These are phyloP conservation scores for Microcebus murinus DNA, from an alignment of 2,113 vertebrate species.

Conservation along the genomic window DNA sequence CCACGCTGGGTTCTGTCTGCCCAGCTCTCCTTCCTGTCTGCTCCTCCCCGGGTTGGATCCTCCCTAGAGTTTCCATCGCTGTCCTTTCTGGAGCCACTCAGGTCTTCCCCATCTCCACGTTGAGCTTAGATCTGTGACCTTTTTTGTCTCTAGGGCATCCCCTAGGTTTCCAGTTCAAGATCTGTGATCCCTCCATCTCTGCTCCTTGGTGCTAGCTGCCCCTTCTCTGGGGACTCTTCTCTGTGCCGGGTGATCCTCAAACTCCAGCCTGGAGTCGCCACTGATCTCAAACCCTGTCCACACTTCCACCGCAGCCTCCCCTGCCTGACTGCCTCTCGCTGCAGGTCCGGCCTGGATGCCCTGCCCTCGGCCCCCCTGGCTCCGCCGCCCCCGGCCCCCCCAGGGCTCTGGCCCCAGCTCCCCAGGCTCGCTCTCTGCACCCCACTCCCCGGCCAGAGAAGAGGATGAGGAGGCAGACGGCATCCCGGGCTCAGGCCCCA, in stretches of 20 bases:
- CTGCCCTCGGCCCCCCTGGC: conserved; percentile 61
- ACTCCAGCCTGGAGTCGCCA: not conserved
- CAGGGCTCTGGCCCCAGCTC: not conserved
- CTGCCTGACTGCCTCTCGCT: not conserved
- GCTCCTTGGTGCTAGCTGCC: accelerated
- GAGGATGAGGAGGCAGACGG: not conserved
- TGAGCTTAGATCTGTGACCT: too few relatives aligned
- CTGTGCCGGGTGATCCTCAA: too few relatives aligned
- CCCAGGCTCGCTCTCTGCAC: not conserved
- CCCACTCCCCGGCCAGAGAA: accelerated
- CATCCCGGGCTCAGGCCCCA: not conserved
- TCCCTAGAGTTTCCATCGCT: not conserved
- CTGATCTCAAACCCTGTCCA: accelerated
- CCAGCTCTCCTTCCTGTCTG: not conserved
- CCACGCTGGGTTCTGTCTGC: accelerated
- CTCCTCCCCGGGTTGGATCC: not conserved
- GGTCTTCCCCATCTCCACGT: accelerated
- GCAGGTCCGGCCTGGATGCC: conserved; percentile 32
- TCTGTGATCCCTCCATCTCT: not conserved
- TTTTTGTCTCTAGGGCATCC: not conserved
- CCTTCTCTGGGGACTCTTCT: accelerated
- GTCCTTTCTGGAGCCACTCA: too few relatives aligned
- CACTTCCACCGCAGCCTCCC: accelerated
- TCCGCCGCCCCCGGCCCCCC: not conserved
- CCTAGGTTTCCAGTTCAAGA: too few relatives aligned